Evolutionary conservation across 1,140 invertebrate genomes (phyloP), one percentile per base, ranked within the genome.

Genomic region (Chironomus striatipennis): DNA sequence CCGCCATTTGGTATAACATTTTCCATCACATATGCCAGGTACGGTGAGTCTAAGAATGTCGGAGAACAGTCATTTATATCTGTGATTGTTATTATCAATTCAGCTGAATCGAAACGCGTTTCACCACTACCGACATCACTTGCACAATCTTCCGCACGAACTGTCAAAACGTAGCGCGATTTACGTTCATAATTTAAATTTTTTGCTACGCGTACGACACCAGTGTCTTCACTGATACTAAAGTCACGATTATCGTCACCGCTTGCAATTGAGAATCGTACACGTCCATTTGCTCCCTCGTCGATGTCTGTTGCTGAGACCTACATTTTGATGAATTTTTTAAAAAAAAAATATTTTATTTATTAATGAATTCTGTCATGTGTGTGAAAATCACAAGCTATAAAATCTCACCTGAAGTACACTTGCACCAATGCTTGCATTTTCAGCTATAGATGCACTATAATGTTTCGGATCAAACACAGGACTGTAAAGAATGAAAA

Each of bases 1-100:
- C 91, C 90, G 43, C 86, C 87, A 77, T 89, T 88, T 0, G 91
- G 90, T 42, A 94, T 87, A 75, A 91, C 87, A 79, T 96, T 95
- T 84, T 98, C 96, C 88, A 94, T 91, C n/a, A 98, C 92, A 79
- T 94, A 91, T 0, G 94, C 93, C 75, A 94, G 81, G 81, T 98
- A 98, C 0, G 94, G 94, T 0, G 94, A 96, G 83, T 94, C 91
- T 47, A 94, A 83, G 80, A 98, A 98, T 0, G 93, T 90, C 1
- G 96, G 96, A 7, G 93, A 89, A 79, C 96, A 96, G 84, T 99
- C 97, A 83, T 98, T 98, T 77, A 98, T 92, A 83, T 98, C 96
- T 24, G 90, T 87, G 5, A 99, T 78, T 17, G 79, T 84, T 47
- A 89, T 87, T 24, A 84, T 85, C n/a, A 89, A 83, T 80, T 89